Percentiles rank a stretch among this genome's conserved stretches.
phyloP scores from a whole-genome alignment of 2,888 invertebrate genomes.

The Drosophila flavopinicola region DNA sequence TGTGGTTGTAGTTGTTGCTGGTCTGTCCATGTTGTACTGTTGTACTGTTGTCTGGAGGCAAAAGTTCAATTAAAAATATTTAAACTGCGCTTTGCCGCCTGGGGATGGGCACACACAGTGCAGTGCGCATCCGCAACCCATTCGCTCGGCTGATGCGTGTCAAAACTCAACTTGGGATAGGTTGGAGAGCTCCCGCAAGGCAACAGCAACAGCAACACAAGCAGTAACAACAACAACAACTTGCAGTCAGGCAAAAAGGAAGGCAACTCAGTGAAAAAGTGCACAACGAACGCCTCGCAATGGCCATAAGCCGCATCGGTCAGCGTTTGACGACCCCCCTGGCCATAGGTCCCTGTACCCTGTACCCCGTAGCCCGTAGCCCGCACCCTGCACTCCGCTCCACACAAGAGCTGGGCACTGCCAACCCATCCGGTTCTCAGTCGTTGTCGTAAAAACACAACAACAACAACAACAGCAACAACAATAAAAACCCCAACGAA shows the following conservation, averaged over 20 bases:
- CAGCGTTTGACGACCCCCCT: slow-evolving; percentile 61
- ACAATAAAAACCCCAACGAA: slow-evolving; percentile 61
- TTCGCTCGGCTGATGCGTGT: slow-evolving; percentile 77
- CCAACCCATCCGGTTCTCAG: slow-evolving; percentile 72
- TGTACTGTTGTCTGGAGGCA: slow-evolving; percentile 66
- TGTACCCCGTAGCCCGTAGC: too few relatives aligned
- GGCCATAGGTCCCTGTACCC: slow-evolving; percentile 21
- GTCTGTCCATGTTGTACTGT: slow-evolving; percentile 43
- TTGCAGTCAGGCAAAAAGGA: slow-evolving; percentile 28
- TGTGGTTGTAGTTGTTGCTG: slow-evolving; percentile 14
- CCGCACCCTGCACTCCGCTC: not conserved
- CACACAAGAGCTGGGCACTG: slow-evolving; percentile 26
- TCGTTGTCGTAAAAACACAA: slow-evolving; percentile 51
- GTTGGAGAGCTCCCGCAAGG: slow-evolving; percentile 81
- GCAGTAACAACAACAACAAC: slow-evolving; percentile 29
- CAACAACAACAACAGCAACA: slow-evolving; percentile 33
- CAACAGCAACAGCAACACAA: slow-evolving; percentile 43
- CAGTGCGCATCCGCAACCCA: slow-evolving; percentile 36
- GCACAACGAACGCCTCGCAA: slow-evolving; percentile 62
- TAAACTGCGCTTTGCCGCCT: slow-evolving; percentile 60
- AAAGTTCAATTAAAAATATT: slow-evolving; percentile 82
- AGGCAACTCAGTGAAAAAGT: slow-evolving; percentile 28
- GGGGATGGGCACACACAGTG: slow-evolving; percentile 31
- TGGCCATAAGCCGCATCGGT: slow-evolving; percentile 68
- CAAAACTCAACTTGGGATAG: slow-evolving; percentile 83